Percentiles rank a stretch among this genome's conserved stretches.
Evolutionary conservation across 2,113 vertebrate species (phyloP).

Genomic region (Gymnobelideus leadbeateri): DNA sequence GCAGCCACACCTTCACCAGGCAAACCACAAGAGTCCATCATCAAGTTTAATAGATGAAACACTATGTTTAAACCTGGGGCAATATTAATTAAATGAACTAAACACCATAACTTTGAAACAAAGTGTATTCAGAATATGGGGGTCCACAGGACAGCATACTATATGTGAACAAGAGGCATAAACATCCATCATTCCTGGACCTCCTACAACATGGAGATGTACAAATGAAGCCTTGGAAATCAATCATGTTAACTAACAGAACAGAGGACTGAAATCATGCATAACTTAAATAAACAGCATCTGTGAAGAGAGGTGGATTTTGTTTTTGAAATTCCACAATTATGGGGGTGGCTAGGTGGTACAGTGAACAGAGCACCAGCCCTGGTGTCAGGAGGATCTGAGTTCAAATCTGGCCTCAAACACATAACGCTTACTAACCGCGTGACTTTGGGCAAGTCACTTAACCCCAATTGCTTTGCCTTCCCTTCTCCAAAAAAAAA

Average conservation of each 20-base stretch:
- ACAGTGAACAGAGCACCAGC: too few relatives aligned
- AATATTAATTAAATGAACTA: slow-evolving; percentile 39
- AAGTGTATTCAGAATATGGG: background rate
- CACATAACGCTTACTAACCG: too few relatives aligned
- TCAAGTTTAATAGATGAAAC: slow-evolving; percentile 50
- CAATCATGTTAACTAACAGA: slow-evolving; percentile 6
- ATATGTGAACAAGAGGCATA: background rate
- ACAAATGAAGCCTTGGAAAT: background rate
- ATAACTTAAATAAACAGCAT: background rate
- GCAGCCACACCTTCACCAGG: slow-evolving; percentile 29
- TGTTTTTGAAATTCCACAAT: background rate
- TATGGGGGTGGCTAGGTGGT: background rate
- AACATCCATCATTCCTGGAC: background rate
- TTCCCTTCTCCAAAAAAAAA: too few relatives aligned
- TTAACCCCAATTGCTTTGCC: too few relatives aligned
- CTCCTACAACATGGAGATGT: background rate
- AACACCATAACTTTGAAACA: slow-evolving; percentile 24
- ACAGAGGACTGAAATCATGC: slow-evolving; percentile 2
- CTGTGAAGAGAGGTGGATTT: background rate
- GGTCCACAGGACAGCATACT: background rate
- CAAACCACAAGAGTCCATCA: slow-evolving; percentile 34
- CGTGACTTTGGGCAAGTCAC: too few relatives aligned
- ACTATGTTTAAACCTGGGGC: slow-evolving; percentile 28
- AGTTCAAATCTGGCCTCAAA: too few relatives aligned
- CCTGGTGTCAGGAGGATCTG: too few relatives aligned